phyloP scores from a whole-genome alignment of 2,888 invertebrate genomes.

The Zhuqinia jingwanae region DNA sequence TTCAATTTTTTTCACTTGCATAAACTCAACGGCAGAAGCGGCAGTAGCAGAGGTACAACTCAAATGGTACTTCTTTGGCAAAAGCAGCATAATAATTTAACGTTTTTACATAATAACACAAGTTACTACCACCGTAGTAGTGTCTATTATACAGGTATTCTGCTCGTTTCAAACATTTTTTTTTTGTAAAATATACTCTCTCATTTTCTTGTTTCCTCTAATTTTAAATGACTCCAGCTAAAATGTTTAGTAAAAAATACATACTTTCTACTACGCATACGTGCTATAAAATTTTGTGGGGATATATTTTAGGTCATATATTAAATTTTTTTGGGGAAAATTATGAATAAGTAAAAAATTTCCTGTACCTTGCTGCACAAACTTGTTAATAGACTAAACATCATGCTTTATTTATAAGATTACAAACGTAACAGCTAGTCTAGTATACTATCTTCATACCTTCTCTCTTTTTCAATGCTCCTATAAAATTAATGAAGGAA shows the following conservation, averaged over 20 bases:
- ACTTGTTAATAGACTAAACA: background rate
- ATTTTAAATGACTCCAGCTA: no score
- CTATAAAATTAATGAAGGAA: background rate
- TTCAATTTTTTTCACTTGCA: conserved; percentile 22
- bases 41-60: background rate
- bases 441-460: no score
- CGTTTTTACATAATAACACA: conserved; percentile 13
- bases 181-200: background rate
- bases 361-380: background rate
- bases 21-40: background rate
- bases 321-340: conserved; percentile 32
- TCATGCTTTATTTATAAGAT: no score
- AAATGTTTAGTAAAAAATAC: background rate
- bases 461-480: no score
- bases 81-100: conserved; percentile 4
- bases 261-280: no score
- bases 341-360: conserved; percentile 49
- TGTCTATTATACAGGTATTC: no score
- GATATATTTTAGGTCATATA: background rate
- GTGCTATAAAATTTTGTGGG: conserved; percentile 14
- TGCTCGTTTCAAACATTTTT: no score
- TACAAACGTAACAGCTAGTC: no score
- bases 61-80: background rate
- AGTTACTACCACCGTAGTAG: no score
- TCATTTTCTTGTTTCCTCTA: no score